A percentile compares a stretch with the other conserved stretches of the same genome.
Conservation (phyloP, 1,140 invertebrate species). For the Tribolium castaneum region DNA sequence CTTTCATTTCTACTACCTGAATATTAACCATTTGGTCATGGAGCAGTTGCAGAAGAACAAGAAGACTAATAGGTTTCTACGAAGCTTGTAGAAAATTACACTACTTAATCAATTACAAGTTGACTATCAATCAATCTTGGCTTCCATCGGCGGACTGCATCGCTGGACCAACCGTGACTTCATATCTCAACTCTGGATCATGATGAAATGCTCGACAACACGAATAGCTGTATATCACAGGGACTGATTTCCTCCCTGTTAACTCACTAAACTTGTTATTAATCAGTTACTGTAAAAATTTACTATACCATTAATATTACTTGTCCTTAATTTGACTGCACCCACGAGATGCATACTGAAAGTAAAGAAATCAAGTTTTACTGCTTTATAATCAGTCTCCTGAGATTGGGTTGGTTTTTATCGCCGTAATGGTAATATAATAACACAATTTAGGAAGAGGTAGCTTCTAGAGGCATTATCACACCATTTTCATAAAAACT, state of each 20-base stretch:
- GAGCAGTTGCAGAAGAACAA: constrained; percentile 23
- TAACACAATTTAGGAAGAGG: background rate
- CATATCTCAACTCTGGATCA: constrained; percentile 14
- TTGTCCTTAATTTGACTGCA: background rate
- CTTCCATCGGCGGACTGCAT: constrained; percentile 40
- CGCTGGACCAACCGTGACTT: constrained; percentile 28
- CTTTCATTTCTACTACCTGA: background rate
- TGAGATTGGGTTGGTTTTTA: background rate
- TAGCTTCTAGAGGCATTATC: background rate
- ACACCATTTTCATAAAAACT: background rate
- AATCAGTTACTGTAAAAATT: constrained; percentile 27
- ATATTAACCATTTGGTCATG: background rate
- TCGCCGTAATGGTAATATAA: background rate
- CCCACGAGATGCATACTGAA: background rate
- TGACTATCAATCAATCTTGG: constrained; percentile 50
- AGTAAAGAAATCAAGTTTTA: background rate
- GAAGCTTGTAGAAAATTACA: constrained; percentile 49
- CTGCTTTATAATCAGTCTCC: background rate
- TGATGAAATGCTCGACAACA: constrained; percentile 33
- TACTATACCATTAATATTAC: constrained; percentile 4
- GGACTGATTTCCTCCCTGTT: constrained; percentile 12
- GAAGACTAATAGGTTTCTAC: constrained; percentile 49
- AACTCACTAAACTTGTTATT: constrained; percentile 20
- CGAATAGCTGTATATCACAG: constrained; percentile 20
- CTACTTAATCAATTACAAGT: constrained; percentile 50